Conservation (phyloP, 2,888 invertebrate genomes). For the Nephrotoma guestfalica region DNA sequence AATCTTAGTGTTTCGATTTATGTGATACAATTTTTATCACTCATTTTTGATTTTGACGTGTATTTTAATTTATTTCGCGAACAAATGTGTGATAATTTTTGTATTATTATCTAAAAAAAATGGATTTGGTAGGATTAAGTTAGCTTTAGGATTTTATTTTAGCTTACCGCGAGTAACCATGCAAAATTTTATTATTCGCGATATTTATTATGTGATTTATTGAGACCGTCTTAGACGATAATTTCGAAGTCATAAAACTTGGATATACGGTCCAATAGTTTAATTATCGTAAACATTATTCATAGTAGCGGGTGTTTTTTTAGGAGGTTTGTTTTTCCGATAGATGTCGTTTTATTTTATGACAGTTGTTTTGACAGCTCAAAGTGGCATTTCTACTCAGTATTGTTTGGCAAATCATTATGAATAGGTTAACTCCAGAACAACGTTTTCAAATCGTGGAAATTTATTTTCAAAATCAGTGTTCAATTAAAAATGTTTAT, state of each 20-base stretch:
- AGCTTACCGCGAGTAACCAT: neutral
- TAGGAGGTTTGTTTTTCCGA: too few species aligned
- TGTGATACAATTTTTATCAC: neutral
- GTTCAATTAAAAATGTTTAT: too few species aligned
- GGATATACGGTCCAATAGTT: too few species aligned
- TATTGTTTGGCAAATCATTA: too few species aligned
- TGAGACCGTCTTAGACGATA: neutral
- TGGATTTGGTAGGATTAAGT: neutral
- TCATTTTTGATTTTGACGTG: neutral
- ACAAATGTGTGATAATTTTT: neutral
- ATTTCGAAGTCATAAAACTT: neutral
- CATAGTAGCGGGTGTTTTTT: too few species aligned
- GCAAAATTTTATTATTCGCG: neutral
- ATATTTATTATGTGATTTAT: neutral
- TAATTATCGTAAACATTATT: too few species aligned
- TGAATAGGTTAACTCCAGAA: too few species aligned
- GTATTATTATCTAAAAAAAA: neutral
- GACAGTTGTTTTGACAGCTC: too few species aligned
- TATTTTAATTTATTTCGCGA: slow-evolving; percentile 5
- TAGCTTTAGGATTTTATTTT: neutral
- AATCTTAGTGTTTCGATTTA: neutral
- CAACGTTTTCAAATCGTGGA: too few species aligned
- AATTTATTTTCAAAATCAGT: too few species aligned
- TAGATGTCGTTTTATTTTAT: too few species aligned
- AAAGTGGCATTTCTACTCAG: too few species aligned